Evolutionary conservation across 2,113 vertebrate species (phyloP).

Genomic region (Cariama cristata): DNA sequence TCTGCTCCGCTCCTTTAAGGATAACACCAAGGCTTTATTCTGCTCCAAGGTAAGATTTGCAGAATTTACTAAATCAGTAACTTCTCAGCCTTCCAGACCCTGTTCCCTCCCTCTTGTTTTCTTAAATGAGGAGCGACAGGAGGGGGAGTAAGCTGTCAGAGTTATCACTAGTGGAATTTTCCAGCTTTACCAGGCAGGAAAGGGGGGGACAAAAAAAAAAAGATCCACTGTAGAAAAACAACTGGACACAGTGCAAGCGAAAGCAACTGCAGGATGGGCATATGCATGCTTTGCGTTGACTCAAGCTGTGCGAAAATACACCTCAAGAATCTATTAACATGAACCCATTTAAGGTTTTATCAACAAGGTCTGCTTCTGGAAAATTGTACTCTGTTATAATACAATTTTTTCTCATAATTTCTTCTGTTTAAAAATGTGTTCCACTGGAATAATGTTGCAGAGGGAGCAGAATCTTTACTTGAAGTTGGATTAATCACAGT

Average conservation of each 20-base stretch:
- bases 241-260: background rate
- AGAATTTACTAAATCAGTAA: conserved; percentile 24
- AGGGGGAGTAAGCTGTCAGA: background rate
- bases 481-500: background rate
- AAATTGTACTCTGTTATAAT: background rate
- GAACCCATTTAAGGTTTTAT: background rate
- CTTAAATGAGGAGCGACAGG: background rate
- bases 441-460: background rate
- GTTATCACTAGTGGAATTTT: conserved; percentile 52
- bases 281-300: background rate
- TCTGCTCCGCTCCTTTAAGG: conserved; percentile 16
- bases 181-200: background rate
- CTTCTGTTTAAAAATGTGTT: background rate
- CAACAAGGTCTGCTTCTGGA: background rate
- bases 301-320: background rate
- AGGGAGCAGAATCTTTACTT: background rate
- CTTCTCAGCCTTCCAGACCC: background rate
- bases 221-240: background rate
- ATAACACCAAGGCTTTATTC: background rate
- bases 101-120: conserved; percentile 5
- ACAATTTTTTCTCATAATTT: background rate
- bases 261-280: background rate
- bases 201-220: background rate
- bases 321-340: background rate
- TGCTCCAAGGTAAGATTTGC: conserved; percentile 68